Conservation (phyloP, 2,888 invertebrate genomes). For the Tetranychus piercei region DNA sequence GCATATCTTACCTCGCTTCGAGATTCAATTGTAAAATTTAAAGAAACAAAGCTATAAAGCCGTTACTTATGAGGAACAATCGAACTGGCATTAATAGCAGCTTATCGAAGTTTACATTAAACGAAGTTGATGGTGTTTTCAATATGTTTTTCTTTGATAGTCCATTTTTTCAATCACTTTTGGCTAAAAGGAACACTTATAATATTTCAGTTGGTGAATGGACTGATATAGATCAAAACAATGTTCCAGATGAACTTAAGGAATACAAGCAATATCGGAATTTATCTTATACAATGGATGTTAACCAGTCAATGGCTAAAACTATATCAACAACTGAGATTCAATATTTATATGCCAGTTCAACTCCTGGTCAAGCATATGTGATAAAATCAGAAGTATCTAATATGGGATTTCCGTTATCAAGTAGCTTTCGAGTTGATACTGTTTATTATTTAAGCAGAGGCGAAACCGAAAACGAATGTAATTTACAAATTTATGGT, state of each 20-base stretch:
- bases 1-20: too few species aligned
- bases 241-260: neutral
- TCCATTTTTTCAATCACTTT: neutral
- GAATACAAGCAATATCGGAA: neutral
- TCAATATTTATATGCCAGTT: neutral
- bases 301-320: neutral
- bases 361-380: neutral
- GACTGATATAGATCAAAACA: neutral
- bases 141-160: neutral
- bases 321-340: neutral
- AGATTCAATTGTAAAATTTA: too few species aligned
- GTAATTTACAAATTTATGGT: neutral
- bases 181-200: neutral
- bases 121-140: slow-evolving; percentile 3
- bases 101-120: too few species aligned
- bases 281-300: neutral
- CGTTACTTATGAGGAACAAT: too few species aligned
- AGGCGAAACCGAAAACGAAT: neutral
- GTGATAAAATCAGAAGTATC: neutral
- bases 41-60: too few species aligned
- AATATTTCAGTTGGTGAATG: neutral
- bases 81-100: too few species aligned
- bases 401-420: neutral
- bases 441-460: neutral
- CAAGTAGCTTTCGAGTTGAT: neutral